Evolutionary conservation across 2,113 vertebrate species (phyloP).

Genomic region (Chaetodon auriga): DNA sequence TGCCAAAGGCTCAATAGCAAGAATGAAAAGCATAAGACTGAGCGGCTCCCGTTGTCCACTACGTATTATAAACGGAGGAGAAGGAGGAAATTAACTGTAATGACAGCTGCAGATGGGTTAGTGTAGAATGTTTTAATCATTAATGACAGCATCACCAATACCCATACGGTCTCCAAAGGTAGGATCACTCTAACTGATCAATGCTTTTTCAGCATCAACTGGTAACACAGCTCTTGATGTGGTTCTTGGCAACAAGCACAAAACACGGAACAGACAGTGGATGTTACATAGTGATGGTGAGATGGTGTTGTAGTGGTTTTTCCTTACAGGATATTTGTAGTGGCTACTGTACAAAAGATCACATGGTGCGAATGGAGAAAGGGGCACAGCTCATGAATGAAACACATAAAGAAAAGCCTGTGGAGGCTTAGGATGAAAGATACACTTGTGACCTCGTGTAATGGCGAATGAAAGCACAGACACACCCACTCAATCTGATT

Average conservation of each 20-base stretch:
- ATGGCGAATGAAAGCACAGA: slow-evolving; percentile 34
- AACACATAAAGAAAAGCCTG: slow-evolving; percentile 39
- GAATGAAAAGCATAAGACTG: not conserved
- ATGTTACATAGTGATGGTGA: not conserved
- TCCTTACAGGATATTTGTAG: slow-evolving; percentile 49
- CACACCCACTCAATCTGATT: slow-evolving; percentile 45
- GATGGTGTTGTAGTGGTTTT: not conserved
- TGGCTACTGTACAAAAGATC: slow-evolving; percentile 34
- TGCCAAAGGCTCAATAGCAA: too few species aligned
- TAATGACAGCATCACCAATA: not conserved
- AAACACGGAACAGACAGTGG: not conserved
- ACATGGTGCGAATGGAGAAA: slow-evolving; percentile 32
- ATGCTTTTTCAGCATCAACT: not conserved
- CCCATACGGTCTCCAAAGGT: not conserved
- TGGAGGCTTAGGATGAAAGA: slow-evolving; percentile 43
- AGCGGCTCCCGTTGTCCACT: not conserved
- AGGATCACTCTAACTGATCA: not conserved
- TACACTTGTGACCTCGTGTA: slow-evolving; percentile 65
- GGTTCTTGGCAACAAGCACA: not conserved
- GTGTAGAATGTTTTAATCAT: not conserved
- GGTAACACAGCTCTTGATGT: not conserved
- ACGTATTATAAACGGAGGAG: too few species aligned
- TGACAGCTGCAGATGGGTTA: not conserved
- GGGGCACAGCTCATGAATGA: slow-evolving; percentile 19
- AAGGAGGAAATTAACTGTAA: not conserved